Evolutionary conservation across 2,888 invertebrate species (phyloP).

Genomic region (Prosopocoilus inquinatus): DNA sequence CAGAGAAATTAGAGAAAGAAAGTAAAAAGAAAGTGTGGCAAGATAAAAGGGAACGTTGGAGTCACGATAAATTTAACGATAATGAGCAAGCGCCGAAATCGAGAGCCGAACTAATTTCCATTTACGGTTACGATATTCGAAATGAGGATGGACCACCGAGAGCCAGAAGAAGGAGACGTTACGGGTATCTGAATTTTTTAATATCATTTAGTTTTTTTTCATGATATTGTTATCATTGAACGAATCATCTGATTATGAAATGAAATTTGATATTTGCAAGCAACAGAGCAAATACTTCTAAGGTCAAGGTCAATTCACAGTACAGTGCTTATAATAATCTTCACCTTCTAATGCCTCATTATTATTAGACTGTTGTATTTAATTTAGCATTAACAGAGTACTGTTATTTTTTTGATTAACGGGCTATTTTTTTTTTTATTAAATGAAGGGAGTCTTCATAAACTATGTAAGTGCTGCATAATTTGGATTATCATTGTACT

Average conservation of each 20-base stretch:
- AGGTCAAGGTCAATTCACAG: background rate
- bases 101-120: conserved; percentile 76
- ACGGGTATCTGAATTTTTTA: conserved; percentile 63
- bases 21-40: conserved; percentile 50
- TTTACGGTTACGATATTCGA: conserved; percentile 93
- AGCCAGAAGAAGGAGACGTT: conserved; percentile 79
- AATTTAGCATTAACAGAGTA: too few relatives aligned
- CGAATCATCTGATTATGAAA: background rate
- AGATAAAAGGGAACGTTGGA: conserved; percentile 49
- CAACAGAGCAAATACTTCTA: too few relatives aligned
- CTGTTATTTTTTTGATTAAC: too few relatives aligned
- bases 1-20: conserved; percentile 44
- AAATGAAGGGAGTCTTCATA: too few relatives aligned
- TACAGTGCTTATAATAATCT: background rate
- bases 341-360: too few relatives aligned
- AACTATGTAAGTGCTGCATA: too few relatives aligned
- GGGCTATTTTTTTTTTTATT: too few relatives aligned
- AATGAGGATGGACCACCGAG: conserved; percentile 90
- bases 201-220: conserved; percentile 7
- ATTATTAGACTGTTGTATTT: too few relatives aligned
- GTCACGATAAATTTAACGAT: conserved; percentile 73
- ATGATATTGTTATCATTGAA: conserved; percentile 1
- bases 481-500: too few relatives aligned
- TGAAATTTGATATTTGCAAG: too few relatives aligned
- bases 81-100: conserved; percentile 83